Base-by-base conservation (phyloP, 2,888 invertebrate species). In the Netelia fuscicornis region DNA sequence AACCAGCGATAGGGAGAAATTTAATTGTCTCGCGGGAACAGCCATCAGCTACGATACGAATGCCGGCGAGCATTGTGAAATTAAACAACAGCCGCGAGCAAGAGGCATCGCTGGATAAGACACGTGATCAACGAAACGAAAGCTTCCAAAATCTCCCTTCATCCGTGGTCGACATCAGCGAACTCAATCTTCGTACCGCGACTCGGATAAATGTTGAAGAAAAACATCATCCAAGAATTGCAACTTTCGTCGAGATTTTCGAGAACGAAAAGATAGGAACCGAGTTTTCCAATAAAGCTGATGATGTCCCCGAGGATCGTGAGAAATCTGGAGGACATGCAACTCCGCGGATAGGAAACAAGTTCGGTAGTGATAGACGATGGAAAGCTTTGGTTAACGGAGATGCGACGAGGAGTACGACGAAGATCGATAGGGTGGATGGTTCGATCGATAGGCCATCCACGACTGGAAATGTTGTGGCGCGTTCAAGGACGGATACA, bases 221-320 rank as follows among this genome's bases (percentile, higher is more conserved):
- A 75, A 74, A 64, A 25, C 25, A 62, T 13, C 13, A 25, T 67
- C 17, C 65, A 17, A 71, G 37, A 5, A 75, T 60, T 42, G 30
- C 42, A 25, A 48, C 25, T 37, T 64, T 75, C 9, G 54, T 17
- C 42, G 75, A 60, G 70, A 64, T 30, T 54, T 58, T 65, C 11
- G 30, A 3, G 13, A 48, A 42, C 5, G 62, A n/a, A 3, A 60
- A 48, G 30, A 37, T 37, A 6, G 65, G 70, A 20, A 13, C 44
- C 23, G 74, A 78, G 74, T 25, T 81, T 71, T 70, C 74, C 74
- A 60, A 85, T 79, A 82, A 60, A 60, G 42, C 65, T 25, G n/a
- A 25, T 20, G 30, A 48, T 44, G 44, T 58, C 71, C 75, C 71
- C 1, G 30, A 76, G 76, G 79, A 71, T 71, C 3, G 20, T 3